Base-by-base conservation (phyloP, 2,888 invertebrate species). In the Cyclophora albipunctata region DNA sequence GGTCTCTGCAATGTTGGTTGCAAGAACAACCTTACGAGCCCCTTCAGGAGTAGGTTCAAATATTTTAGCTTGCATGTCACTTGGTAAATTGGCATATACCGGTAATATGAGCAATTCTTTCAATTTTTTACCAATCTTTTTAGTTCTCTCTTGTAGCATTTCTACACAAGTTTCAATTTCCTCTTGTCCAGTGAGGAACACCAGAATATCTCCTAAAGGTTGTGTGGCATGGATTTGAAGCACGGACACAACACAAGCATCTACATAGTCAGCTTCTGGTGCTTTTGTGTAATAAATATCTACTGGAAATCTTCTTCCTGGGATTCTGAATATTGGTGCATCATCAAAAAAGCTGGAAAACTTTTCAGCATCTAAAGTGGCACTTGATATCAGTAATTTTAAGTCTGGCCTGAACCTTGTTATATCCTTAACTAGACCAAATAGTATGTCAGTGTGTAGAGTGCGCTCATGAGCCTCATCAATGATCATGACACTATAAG, bases 401-500 rank as follows among this genome's bases (percentile, higher is more conserved):
- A 99, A 90, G 75, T 99, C 98, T 0, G 96, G 93, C 54, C 98
- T 90, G 83, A 98, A 97, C 50, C 98, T 90, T 0, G 97, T 93
- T 53, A 99, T 98, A 78, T 99, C 98, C 85, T 96, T 96, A 0
- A 99, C 98, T 48, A 99, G 90, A 1, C 99, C 99, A 86, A 99
- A 99, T 41, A 99, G 89, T 67, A 99, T 97, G 76, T 99, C 99
- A 2, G 99, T 99, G 73, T 99, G 99, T 2, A 99, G 89, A 0
- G 99, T 99, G 43, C 99, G 90, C 80, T 99, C 99, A 84, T 99
- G 99, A 57, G 99, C 99, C 89, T 99, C 99, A 80, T 99, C 99
- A 73, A 99, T 98, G 52, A 99, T 99, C 95, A 99, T 96, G 0
- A 98, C 98, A 88, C 96, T 98, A 81, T 99, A 99, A 2, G 96